Conservation (phyloP, 2,888 invertebrate species). For the Philonicus albiceps region DNA sequence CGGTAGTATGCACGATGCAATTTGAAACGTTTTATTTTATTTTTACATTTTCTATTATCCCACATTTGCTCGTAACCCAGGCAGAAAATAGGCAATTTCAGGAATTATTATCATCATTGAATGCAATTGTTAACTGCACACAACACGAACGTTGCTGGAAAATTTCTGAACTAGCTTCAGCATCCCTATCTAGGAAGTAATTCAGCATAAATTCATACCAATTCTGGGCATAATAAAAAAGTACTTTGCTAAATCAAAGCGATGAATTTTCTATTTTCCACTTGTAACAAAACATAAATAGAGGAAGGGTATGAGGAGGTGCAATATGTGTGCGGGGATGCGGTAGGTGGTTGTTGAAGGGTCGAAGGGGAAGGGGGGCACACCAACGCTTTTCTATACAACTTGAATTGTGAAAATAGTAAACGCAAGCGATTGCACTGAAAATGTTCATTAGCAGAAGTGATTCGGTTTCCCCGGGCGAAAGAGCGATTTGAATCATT, state of each 20-base stretch:
- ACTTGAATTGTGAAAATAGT: slow-evolving; percentile 30
- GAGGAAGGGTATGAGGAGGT: background rate
- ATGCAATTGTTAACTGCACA: slow-evolving; percentile 11
- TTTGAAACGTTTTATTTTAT: slow-evolving; percentile 8
- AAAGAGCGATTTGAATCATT: slow-evolving; percentile 15
- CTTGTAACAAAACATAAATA: slow-evolving; percentile 23
- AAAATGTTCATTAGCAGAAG: slow-evolving; percentile 26
- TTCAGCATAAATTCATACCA: slow-evolving; percentile 38
- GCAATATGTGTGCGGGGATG: background rate
- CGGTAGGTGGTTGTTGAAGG: no score
- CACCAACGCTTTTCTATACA: background rate
- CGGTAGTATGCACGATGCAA: background rate
- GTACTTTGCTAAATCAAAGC: slow-evolving; percentile 40
- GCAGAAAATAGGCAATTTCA: slow-evolving; percentile 31
- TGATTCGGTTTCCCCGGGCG: slow-evolving; percentile 25
- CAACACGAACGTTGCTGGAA: background rate
- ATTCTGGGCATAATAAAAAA: slow-evolving; percentile 36
- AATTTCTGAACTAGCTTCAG: background rate
- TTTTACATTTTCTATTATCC: background rate
- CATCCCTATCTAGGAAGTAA: background rate
- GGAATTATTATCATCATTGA: slow-evolving; percentile 27
- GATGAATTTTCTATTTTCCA: slow-evolving; percentile 41
- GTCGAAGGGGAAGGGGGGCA: background rate
- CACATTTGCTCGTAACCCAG: background rate
- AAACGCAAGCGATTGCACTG: slow-evolving; percentile 27